Evolutionary conservation across 2,888 invertebrate species (phyloP), one percentile per base, ranked within the genome.

Genomic region (Drosophila aldrichi): DNA sequence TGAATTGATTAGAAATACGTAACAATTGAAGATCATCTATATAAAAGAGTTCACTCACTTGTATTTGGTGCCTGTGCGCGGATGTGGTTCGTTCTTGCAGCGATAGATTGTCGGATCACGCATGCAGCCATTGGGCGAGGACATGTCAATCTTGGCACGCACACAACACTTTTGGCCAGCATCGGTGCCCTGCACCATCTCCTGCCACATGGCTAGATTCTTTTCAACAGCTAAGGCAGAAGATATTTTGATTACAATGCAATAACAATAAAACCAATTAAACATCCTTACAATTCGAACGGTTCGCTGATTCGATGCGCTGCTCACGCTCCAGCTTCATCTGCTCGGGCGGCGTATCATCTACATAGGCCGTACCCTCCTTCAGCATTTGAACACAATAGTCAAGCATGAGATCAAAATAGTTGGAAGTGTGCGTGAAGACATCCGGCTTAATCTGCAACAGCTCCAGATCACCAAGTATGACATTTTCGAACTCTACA

Each of bases 51-150:
- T 7, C 18, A 71, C 94, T 90, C 93, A 98, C 98, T 98, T 99
- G 94, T 99, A 99, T 93, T 98, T 96, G 29, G 95, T 95, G 63
- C 98, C 98, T 9, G 99, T 99, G 34, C 97, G 94, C 0, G 99
- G 97, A 94, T 99, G 99, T 1, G 96, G 94, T 92, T 99, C 99
- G 58, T 96, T 96, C 93, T 99, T 99, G 94, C 99, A 99, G 18
- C 99, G 94, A 93, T 99, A 99, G 90, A 99, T 98, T 29, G 99
- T 99, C 36, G 99, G 99, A 94, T 99, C 99, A 40, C 99, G 94
- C 95, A 99, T 94, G 88, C 99, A 99, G 2, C 99, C 99, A 93
- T 99, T 99, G 20, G 96, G 94, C 0, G 98, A 98, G 86, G 96
- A 95, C 98, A 99, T 99, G 93, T 99, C 98, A 69, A 99, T 98